Percentiles rank a stretch among this genome's conserved stretches.
Conservation (phyloP, 1,140 invertebrate species). For the Penaeus japonicus region DNA sequence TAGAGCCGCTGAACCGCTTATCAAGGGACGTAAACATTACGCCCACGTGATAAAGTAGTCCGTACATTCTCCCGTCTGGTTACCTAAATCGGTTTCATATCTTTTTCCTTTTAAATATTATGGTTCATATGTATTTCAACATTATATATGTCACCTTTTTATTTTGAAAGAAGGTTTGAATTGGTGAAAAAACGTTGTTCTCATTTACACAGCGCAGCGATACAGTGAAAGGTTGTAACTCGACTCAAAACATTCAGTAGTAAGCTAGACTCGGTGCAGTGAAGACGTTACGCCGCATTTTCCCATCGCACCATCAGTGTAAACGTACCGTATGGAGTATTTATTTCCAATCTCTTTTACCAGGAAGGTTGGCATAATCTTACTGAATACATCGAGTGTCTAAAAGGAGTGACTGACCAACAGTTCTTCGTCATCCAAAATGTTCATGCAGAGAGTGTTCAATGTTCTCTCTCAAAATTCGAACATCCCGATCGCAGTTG, state of each 20-base stretch:
- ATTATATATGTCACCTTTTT: not conserved
- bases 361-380: slow-evolving; percentile 7
- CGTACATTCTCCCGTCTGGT: not conserved
- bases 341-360: not conserved
- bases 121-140: no score
- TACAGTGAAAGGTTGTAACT: slow-evolving; percentile 50
- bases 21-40: slow-evolving; percentile 50
- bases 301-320: slow-evolving; percentile 15
- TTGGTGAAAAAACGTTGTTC: not conserved
- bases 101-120: not conserved
- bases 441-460: slow-evolving; percentile 52
- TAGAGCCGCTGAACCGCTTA: slow-evolving; percentile 26
- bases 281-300: not conserved
- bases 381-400: not conserved
- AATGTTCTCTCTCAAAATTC: slow-evolving; percentile 47
- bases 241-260: slow-evolving; percentile 53
- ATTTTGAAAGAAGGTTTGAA: not conserved
- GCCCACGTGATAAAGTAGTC: slow-evolving; percentile 54
- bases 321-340: slow-evolving; percentile 46
- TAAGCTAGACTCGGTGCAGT: slow-evolving; percentile 36
- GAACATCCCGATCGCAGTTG: slow-evolving; percentile 43
- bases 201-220: slow-evolving; percentile 33
- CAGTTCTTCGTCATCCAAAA: not conserved
- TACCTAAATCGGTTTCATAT: not conserved
- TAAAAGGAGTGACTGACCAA: not conserved